Evolutionary conservation across 1,140 invertebrate genomes (phyloP), one percentile per base, ranked within the genome.

Genomic region (Drosophila subpulchrella): DNA sequence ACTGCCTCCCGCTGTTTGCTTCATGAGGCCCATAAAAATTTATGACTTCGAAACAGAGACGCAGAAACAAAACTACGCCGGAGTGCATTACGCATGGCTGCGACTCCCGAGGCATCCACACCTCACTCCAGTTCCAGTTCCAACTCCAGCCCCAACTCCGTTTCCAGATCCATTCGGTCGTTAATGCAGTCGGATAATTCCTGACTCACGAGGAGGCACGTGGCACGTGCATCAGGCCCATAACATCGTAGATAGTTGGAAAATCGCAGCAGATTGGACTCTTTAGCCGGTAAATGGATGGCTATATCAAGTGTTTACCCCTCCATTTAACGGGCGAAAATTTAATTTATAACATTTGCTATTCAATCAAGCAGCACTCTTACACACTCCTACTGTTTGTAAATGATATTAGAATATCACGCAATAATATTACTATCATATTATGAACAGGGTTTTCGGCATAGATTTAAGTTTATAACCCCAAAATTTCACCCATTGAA

Each of bases 1-100:
- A 34, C 32, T 10, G 68, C 68, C 53, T 36, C 63, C 73, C 51
- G 73, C 56, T 77, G 75, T 56, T 77, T 61, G 53, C 38, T 70
- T 58, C 75, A 70, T 41, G 62, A 76, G 58, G 58, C 44, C 75
- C 73, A 77, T 77, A 61, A 77, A 77, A 68, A 55, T 77, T 77
- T 77, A 77, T 77, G 63, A 41, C 63, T 30, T 42, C 50, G 55
- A 55, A 58, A 68, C 51, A 71, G 51, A 71, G 51, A 68, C 62
- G 75, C 48, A 77, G 56, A 70, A 68, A 68, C 61, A 39, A 58
- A 72, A 71, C 55, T 68, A 47, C 48, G 51, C 15, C 48, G 55
- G 20, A 61, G 72, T 66, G 61, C 72, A 66, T 65, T 75, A 63
- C 71, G 73, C 73, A 75, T 59, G 48, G 39, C 41, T 54, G 72